Percentiles rank a stretch among this genome's conserved stretches.
Evolutionary conservation across 2,113 vertebrate species (phyloP).

Genomic region (Asarcornis scutulata): DNA sequence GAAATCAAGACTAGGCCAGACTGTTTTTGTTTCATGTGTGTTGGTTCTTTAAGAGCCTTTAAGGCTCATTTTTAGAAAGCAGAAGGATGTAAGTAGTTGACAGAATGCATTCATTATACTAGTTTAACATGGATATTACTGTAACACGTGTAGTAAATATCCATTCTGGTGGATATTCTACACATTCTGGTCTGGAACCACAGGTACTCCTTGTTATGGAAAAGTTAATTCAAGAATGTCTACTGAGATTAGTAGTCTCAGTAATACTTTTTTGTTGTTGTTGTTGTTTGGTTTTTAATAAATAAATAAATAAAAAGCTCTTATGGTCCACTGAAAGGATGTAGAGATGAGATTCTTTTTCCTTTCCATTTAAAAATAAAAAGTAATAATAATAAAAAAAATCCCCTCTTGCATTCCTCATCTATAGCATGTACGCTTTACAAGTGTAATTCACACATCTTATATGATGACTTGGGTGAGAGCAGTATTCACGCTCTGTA

Average conservation of each 20-base stretch:
- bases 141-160: neutral
- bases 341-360: neutral
- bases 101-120: neutral
- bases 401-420: neutral
- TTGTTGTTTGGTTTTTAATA: too few relatives aligned
- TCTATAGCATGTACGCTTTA: neutral
- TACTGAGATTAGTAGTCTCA: neutral
- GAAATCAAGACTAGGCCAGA: neutral
- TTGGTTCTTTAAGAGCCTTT: neutral
- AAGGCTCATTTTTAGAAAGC: neutral
- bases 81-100: neutral
- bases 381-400: neutral
- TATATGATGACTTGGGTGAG: neutral
- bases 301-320: neutral
- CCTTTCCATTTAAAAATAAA: neutral
- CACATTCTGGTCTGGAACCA: neutral
- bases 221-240: neutral
- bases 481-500: neutral
- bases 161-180: neutral
- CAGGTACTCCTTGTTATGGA: neutral
- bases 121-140: neutral
- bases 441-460: neutral
- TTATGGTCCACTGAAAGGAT: neutral
- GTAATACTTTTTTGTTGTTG: neutral
- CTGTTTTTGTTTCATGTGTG: neutral